Percentiles rank a stretch among this genome's conserved stretches.
These are phyloP conservation scores for Neosilurus mollespiculum DNA, from an alignment of 2,797 vertebrate genomes.

Conservation along the genomic window DNA sequence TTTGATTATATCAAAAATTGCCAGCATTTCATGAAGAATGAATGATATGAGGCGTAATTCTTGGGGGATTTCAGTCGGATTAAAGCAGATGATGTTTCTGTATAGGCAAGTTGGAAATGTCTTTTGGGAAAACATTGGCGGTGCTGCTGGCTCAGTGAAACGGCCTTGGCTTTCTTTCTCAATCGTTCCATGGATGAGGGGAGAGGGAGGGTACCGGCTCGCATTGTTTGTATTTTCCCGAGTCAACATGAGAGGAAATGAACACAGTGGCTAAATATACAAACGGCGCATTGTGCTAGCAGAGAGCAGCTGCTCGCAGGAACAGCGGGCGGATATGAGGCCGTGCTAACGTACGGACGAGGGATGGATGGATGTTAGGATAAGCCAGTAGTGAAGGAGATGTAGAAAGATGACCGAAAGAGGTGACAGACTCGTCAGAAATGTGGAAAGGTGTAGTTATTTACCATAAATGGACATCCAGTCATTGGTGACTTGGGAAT, in stretches of 20 bases:
- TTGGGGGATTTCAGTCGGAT: not conserved
- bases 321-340: constrained; percentile 50
- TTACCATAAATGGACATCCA: constrained; percentile 4
- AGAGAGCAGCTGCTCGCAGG: constrained; percentile 51
- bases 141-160: constrained; percentile 46
- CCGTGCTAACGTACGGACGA: constrained; percentile 39
- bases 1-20: no score
- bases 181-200: constrained; percentile 30
- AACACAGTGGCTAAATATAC: constrained; percentile 70
- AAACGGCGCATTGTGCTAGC: constrained; percentile 68
- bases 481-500: not conserved
- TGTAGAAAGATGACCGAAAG: constrained; percentile 19
- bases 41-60: not conserved
- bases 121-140: constrained; percentile 46
- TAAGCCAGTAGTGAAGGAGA: constrained; percentile 46
- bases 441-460: not conserved
- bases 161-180: constrained; percentile 46
- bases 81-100: not conserved
- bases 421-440: not conserved
- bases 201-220: constrained; percentile 22
- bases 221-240: constrained; percentile 63
- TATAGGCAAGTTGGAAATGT: constrained; percentile 31
- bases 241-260: constrained; percentile 62
- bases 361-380: constrained; percentile 28
- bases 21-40: not conserved